Base-by-base conservation (phyloP, 2,113 vertebrate species). In the Pygoscelis antarcticus region DNA sequence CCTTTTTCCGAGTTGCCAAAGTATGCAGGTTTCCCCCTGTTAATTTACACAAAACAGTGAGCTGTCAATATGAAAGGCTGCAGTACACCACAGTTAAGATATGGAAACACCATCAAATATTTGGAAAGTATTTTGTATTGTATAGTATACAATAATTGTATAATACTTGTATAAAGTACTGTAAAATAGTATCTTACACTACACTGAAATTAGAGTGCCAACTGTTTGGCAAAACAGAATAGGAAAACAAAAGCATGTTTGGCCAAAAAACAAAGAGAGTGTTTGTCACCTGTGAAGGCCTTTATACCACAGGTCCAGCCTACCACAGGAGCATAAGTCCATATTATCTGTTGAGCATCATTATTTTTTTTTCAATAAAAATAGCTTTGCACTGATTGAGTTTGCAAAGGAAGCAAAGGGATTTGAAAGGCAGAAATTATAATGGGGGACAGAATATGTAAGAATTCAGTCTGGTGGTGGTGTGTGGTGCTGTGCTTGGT, bases 41-140 rank as follows among this genome's bases (percentile, higher is more conserved):
- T 94, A 83, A 91, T 89, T 97, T 90, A 91, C 49, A 94, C 57
- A 79, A 87, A 87, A 84, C 26, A 79, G 49, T 40, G 57, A 94
- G 77, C 65, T 91, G 74, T 95, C 94, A 92, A 47, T 68, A 83
- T 38, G 72, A 95, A 86, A 78, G 83, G 21, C 60, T 95, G 55
- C 44, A 92, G 61, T 68, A 93, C 57, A 87, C 72, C 74, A 64
- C 21, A 60, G 77, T 49, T 84, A 75, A 89, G 47, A 89, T 46
- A 80, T 0, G 3, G 76, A 89, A 95, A 92, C 65, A 84, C 21
- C 18, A 13, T 6, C 42, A 95, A 93, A 89, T 87, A 89, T 79
- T 78, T 93, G 30, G 65, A 93, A 96, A 85, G 87, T 85, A 85
- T 42, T 42, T 16, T 42, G 42, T 42, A 16, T 42, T 42, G 42